Base-by-base conservation (phyloP, 1,140 invertebrate genomes). In the Chironomus tepperi region DNA sequence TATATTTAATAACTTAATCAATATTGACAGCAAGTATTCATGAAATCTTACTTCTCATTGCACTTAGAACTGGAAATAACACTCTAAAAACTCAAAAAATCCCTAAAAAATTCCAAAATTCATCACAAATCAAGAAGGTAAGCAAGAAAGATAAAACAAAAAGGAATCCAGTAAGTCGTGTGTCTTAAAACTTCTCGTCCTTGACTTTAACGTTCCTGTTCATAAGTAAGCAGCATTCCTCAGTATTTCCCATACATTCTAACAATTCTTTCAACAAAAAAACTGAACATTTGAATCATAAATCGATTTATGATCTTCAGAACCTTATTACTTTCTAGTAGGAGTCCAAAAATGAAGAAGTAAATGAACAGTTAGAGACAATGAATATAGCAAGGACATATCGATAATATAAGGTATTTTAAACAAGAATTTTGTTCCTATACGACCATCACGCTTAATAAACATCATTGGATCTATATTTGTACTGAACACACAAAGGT, bases 391-490 rank as follows among this genome's bases (percentile, higher is more conserved):
- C n/a, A 67, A 67, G 16, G 64, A 18, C 12, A 70, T 70, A 21
- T 21, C 18, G 65, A 70, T 70, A 57, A n/a, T 57, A 12, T 57
- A 12, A 57, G n/a, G 24, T 34, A 34, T 12, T 57, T 57, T 57
- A n/a, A 57, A 57, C 7, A 2, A 10, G n/a, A 57, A 57, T 12
- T 12, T 12, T 57, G 47, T 18, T 1, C n/a, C 18, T 70, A n/a
- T 70, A 10, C 65, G 65, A 70, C 65, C 65, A 70, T 70, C 65
- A 70, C 65, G 65, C 65, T 19, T 57, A 57, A 57, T 57, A 70
- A 70, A 18, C 65, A 70, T 9, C 16, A 18, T 70, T 18, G 9
- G 12, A 10, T 9, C 9, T 18, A 19, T 19, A 18, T 70, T 70
- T 18, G 18, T 18, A 70, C 9, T 6, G 18, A 18, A 18, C 65